phyloP scores from a whole-genome alignment of 2,888 invertebrate genomes.

The Metalampra italica region DNA sequence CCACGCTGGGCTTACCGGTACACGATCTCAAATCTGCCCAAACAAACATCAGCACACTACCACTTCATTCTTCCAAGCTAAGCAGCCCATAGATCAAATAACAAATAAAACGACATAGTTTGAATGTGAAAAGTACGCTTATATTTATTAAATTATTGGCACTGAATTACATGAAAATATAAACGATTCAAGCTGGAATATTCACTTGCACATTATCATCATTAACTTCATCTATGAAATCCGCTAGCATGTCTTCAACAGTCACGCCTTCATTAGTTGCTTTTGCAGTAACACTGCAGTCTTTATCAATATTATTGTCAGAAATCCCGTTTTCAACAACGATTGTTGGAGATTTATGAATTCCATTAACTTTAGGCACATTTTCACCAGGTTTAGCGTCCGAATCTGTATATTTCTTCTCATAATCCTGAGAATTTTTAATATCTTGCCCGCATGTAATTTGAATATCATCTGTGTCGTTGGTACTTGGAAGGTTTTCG shows the following conservation, averaged over 20 bases:
- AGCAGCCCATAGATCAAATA: too few species aligned
- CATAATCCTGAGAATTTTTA: slow-evolving; percentile 38
- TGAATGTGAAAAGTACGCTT: too few species aligned
- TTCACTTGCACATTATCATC: slow-evolving; percentile 28
- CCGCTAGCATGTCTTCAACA: slow-evolving; percentile 68
- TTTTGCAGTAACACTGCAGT: slow-evolving; percentile 21
- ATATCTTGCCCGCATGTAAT: slow-evolving; percentile 61
- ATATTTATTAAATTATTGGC: not conserved
- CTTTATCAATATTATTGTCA: slow-evolving; percentile 6
- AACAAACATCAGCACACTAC: too few species aligned
- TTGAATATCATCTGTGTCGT: slow-evolving; percentile 62
- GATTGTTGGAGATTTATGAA: slow-evolving; percentile 22
- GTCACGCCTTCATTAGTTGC: slow-evolving; percentile 23
- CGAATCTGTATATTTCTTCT: slow-evolving; percentile 23
- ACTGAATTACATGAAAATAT: not conserved
- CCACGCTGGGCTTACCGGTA: too few species aligned
- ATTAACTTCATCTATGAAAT: slow-evolving; percentile 68
- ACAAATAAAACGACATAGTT: too few species aligned
- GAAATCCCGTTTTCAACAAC: slow-evolving; percentile 22
- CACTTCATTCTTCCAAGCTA: too few species aligned
- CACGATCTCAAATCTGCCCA: too few species aligned
- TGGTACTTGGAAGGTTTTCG: slow-evolving; percentile 57
- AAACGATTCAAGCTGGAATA: slow-evolving; percentile 23
- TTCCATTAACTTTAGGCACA: slow-evolving; percentile 39
- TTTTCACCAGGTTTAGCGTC: slow-evolving; percentile 15